A percentile compares a stretch with the other conserved stretches of the same genome.
phyloP scores from a whole-genome alignment of 1,140 invertebrate species.

The Solenopsis fugax region DNA sequence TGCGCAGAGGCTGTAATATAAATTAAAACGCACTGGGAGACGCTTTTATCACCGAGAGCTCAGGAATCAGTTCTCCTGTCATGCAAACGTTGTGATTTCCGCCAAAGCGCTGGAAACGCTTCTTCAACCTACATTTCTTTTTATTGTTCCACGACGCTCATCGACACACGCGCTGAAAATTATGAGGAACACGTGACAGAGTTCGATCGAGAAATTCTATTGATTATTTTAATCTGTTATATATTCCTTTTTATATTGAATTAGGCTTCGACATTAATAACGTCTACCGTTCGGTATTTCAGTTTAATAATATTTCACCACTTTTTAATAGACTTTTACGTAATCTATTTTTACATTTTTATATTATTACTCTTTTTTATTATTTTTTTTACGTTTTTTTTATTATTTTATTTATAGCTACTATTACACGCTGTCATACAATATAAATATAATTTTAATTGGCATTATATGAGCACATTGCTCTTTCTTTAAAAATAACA shows the following conservation, averaged over 20 bases:
- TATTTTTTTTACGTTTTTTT: background rate
- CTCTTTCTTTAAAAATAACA: background rate
- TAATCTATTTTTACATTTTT: background rate
- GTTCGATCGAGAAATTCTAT: background rate
- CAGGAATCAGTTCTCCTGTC: slow-evolving; percentile 25
- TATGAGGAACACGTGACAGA: slow-evolving; percentile 15
- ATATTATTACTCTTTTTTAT: too few relatives aligned
- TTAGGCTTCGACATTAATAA: background rate
- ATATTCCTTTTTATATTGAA: background rate
- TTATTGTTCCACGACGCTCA: slow-evolving; percentile 36
- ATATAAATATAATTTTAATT: too few relatives aligned
- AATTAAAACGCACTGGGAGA: slow-evolving; percentile 40
- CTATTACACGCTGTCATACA: background rate
- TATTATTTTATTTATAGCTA: background rate
- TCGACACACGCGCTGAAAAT: slow-evolving; percentile 21
- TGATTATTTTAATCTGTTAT: slow-evolving; percentile 4
- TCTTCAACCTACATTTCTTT: slow-evolving; percentile 59
- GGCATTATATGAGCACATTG: background rate
- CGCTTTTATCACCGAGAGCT: slow-evolving; percentile 36
- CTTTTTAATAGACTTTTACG: background rate
- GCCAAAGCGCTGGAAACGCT: slow-evolving; percentile 15
- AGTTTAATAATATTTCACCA: background rate
- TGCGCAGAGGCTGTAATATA: slow-evolving; percentile 24
- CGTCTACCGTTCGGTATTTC: background rate
- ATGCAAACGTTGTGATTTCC: slow-evolving; percentile 42